Conservation (phyloP, 2,888 invertebrate genomes). For the Ligdia adustata region DNA sequence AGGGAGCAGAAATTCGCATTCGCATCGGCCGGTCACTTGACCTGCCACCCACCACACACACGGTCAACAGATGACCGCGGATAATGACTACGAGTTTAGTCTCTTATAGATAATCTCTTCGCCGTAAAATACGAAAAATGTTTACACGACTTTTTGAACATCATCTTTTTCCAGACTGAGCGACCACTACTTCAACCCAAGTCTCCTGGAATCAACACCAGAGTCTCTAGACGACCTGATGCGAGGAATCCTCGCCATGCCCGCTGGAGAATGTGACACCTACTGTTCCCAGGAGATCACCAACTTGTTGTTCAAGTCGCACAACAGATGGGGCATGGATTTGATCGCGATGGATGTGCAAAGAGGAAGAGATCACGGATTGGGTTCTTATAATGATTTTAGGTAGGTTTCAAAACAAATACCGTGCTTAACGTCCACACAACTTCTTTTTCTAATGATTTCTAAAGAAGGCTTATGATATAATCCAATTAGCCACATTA, state of each 20-base stretch:
- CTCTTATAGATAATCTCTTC: no score
- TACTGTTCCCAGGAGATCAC: slow-evolving; percentile 77
- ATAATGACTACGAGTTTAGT: no score
- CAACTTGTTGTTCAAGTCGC: slow-evolving; percentile 75
- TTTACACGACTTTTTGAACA: not conserved
- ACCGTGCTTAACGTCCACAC: no score
- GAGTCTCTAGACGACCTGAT: slow-evolving; percentile 81
- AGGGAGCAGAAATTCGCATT: no score
- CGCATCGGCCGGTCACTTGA: no score
- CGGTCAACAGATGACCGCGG: no score
- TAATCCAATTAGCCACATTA: no score
- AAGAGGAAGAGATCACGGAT: slow-evolving; percentile 86
- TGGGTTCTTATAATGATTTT: slow-evolving; percentile 86
- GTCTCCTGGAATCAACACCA: slow-evolving; percentile 74
- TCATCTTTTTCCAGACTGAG: slow-evolving; percentile 67
- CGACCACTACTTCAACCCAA: slow-evolving; percentile 83
- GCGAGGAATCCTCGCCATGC: slow-evolving; percentile 82
- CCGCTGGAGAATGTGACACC: slow-evolving; percentile 82
- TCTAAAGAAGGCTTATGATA: no score
- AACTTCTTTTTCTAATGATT: no score
- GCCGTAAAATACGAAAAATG: no score
- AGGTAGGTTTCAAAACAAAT: slow-evolving; percentile 55
- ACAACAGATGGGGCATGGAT: slow-evolving; percentile 82
- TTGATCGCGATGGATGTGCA: slow-evolving; percentile 86
- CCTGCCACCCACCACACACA: no score